These are phyloP conservation scores for Papilio xuthus DNA, from an alignment of 1,140 invertebrate genomes.

Conservation along the genomic window DNA sequence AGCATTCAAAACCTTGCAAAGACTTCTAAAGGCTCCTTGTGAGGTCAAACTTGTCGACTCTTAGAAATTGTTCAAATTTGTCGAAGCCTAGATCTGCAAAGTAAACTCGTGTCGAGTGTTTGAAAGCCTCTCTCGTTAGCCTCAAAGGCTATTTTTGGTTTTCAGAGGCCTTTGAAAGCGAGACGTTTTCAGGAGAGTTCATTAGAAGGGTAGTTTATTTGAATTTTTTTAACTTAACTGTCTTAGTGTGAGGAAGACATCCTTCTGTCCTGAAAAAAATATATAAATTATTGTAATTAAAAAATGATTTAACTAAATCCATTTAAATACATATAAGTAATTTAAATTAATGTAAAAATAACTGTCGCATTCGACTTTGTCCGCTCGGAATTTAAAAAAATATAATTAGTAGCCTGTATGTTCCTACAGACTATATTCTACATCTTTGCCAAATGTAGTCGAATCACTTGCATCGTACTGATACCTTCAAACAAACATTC, in stretches of 20 bases:
- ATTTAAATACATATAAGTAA: too few relatives aligned
- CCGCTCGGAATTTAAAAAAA: too few relatives aligned
- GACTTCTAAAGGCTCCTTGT: not conserved
- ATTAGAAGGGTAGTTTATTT: not conserved
- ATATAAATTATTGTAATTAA: too few relatives aligned
- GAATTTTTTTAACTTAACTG: not conserved
- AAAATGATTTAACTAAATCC: too few relatives aligned
- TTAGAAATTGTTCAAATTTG: constrained; percentile 25
- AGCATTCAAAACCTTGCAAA: not conserved
- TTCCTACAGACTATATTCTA: too few relatives aligned
- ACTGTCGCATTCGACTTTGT: too few relatives aligned
- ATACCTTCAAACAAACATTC: not conserved
- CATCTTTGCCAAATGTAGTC: too few relatives aligned
- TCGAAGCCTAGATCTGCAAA: constrained; percentile 7
- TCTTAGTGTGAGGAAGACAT: too few relatives aligned
- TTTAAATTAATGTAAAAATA: not conserved
- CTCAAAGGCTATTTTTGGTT: constrained; percentile 28
- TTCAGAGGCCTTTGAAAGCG: constrained; percentile 7
- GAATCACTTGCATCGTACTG: too few relatives aligned
- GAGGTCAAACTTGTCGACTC: not conserved
- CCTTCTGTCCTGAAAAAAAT: too few relatives aligned
- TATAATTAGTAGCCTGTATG: too few relatives aligned
- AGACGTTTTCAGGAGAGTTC: not conserved
- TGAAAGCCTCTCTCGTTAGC: constrained; percentile 10
- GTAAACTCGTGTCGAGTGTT: constrained; percentile 20